Base-by-base conservation (phyloP, 2,888 invertebrate genomes). In the Cantharis rustica region DNA sequence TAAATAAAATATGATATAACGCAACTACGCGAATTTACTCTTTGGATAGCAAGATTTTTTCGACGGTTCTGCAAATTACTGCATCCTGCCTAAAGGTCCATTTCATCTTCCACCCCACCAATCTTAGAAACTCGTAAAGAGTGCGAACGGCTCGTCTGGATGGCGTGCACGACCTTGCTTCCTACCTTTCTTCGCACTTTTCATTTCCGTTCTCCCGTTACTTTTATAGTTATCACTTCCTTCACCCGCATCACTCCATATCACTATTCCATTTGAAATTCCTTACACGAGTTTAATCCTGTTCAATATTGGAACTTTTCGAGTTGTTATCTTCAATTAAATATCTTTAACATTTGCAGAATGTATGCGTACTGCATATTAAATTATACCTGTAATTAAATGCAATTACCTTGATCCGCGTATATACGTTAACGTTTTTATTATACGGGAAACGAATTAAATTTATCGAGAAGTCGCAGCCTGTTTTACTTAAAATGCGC, bases 171-270 rank as follows among this genome's bases (percentile, higher is more conserved):
- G 85, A 86, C 86, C 86, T 86, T 86, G 85, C 85, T 84, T 83
- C 84, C 84, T 84, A 84, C 83, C 87, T 86, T 85, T 85, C 86
- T 86, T 85, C 85, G 84, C 86, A 86, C 85, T 86, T 86, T 86
- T 87, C 86, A 86, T 86, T 86, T 87, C 86, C 86, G 83, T 84
- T 82, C 85, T 83, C 82, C 84, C 85, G 85, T 86, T 86, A 85
- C 86, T 86, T 86, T 87, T 87, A 87, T 86, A 85, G 86, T 86
- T 86, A 86, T 86, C 85, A 84, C 85, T 86, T 86, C 85, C 85
- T 86, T 83, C 84, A 81, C 81, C 81, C 84, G 81, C 82, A 80
- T 79, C 80, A 80, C 77, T 79, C 78, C 80, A 78, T 77, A 77
- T 77, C 79, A 77, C 79, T 80, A 78, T 79, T 79, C 80, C 80